Conservation (phyloP, 2,888 invertebrate species). For the Drosophila fulvimacula region DNA sequence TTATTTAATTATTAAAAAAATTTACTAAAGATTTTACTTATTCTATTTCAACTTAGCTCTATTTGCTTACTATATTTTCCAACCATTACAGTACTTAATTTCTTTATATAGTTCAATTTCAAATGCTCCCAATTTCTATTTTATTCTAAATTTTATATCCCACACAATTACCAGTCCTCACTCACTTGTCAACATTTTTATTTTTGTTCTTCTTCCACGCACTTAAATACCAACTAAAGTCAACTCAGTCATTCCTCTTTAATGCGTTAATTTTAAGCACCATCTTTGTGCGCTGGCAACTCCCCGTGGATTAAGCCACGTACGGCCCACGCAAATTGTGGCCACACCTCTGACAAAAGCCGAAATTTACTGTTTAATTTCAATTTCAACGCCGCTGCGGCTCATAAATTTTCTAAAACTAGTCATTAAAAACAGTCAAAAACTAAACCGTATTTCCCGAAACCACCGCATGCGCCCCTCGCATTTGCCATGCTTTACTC, state of each 20-base stretch:
- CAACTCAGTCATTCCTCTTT: slow-evolving; percentile 5
- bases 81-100: neutral
- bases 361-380: slow-evolving; percentile 63
- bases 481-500: slow-evolving; percentile 32
- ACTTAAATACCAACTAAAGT: slow-evolving; percentile 11
- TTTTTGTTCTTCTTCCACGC: neutral
- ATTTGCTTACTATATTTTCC: no score
- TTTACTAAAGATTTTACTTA: no score
- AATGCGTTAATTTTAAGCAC: slow-evolving; percentile 10
- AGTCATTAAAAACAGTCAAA: slow-evolving; percentile 66
- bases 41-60: no score
- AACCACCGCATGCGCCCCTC: neutral
- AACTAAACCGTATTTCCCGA: slow-evolving; percentile 37
- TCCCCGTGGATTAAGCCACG: slow-evolving; percentile 22
- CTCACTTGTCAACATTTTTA: neutral
- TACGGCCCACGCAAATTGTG: slow-evolving; percentile 21
- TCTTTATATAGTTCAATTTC: neutral
- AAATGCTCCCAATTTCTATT: neutral
- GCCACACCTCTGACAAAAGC: slow-evolving; percentile 48
- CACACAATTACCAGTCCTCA: no score
- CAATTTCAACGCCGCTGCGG: slow-evolving; percentile 67
- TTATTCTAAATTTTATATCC: neutral
- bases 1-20: no score
- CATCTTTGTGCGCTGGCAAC: neutral
- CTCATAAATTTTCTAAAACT: slow-evolving; percentile 70